A percentile compares a stretch with the other conserved stretches of the same genome.
phyloP scores from a whole-genome alignment of 1,140 invertebrate genomes.

The Aethina tumida region DNA sequence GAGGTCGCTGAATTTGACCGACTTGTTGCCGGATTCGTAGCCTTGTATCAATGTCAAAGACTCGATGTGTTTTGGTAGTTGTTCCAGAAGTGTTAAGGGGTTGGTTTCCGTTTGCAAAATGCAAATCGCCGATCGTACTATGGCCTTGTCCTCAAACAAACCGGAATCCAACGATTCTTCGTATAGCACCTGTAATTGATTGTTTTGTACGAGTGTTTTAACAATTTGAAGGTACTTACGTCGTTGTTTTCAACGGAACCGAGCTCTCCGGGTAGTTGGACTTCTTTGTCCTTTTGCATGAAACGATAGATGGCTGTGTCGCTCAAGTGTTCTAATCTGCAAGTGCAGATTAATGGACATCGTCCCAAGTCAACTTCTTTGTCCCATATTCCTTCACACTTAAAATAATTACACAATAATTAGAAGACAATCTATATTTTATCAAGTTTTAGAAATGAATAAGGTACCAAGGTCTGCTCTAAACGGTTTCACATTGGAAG shows the following conservation, averaged over 20 bases:
- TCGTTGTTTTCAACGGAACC: constrained; percentile 31
- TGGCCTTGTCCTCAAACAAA: constrained; percentile 26
- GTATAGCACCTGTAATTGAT: constrained; percentile 28
- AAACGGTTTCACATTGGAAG: no score
- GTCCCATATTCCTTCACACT: constrained; percentile 23
- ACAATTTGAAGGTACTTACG: constrained; percentile 21
- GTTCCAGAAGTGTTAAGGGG: constrained; percentile 36
- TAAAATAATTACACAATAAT: no score
- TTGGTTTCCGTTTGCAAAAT: constrained; percentile 41
- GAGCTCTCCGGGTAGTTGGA: constrained; percentile 18
- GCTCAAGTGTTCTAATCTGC: constrained; percentile 37
- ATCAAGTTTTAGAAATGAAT: no score
- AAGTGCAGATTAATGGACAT: constrained; percentile 41
- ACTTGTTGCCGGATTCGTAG: constrained; percentile 40
- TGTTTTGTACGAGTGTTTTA: no score
- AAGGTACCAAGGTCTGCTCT: no score
- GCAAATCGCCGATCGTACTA: constrained; percentile 47
- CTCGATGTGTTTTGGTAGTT: constrained; percentile 44
- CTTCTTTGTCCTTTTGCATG: constrained; percentile 33
- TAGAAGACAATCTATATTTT: no score
- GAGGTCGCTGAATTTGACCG: constrained; percentile 42
- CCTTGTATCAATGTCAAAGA: constrained; percentile 39
- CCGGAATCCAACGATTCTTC: constrained; percentile 28
- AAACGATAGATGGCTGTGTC: constrained; percentile 41
- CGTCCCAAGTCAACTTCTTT: constrained; percentile 25